These are phyloP conservation scores for Odontomachus brunneus DNA, from an alignment of 1,140 invertebrate species.

Conservation along the genomic window DNA sequence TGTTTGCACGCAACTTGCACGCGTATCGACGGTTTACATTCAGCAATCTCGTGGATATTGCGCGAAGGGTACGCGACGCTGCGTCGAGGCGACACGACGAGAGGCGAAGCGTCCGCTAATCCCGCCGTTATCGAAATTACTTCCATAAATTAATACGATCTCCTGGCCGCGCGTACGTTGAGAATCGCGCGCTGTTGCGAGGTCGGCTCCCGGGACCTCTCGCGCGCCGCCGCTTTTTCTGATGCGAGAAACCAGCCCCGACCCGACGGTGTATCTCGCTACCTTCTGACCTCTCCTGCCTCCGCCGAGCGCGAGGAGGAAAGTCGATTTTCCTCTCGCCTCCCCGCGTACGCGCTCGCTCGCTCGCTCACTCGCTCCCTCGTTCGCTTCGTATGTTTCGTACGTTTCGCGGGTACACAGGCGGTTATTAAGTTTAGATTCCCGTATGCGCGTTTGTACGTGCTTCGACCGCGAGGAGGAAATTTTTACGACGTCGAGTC, in stretches of 20 bases:
- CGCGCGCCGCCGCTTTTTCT: conserved; percentile 48
- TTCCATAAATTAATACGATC: conserved; percentile 47
- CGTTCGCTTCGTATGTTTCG: conserved; percentile 21
- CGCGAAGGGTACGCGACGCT: too few species aligned
- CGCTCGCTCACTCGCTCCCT: too few species aligned
- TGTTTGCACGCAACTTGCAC: too few species aligned
- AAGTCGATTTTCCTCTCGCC: conserved; percentile 50
- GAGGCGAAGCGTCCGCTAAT: conserved; percentile 35
- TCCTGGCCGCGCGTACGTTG: not conserved
- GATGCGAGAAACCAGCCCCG: conserved; percentile 52
- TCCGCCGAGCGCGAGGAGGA: conserved; percentile 32
- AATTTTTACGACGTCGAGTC: not conserved
- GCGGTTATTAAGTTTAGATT: conserved; percentile 49
- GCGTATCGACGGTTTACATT: not conserved
- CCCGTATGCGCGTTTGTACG: not conserved
- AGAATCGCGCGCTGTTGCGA: conserved; percentile 34
- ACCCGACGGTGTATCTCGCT: conserved; percentile 30
- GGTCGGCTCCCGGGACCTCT: conserved; percentile 58
- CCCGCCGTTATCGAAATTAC: conserved; percentile 58
- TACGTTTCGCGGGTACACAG: conserved; percentile 27
- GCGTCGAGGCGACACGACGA: too few species aligned
- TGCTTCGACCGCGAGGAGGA: not conserved
- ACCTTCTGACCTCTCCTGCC: conserved; percentile 43
- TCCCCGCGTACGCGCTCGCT: not conserved
- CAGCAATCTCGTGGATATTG: not conserved